These are phyloP conservation scores for Pedetes capensis DNA, from an alignment of 2,113 vertebrate genomes.

Conservation along the genomic window DNA sequence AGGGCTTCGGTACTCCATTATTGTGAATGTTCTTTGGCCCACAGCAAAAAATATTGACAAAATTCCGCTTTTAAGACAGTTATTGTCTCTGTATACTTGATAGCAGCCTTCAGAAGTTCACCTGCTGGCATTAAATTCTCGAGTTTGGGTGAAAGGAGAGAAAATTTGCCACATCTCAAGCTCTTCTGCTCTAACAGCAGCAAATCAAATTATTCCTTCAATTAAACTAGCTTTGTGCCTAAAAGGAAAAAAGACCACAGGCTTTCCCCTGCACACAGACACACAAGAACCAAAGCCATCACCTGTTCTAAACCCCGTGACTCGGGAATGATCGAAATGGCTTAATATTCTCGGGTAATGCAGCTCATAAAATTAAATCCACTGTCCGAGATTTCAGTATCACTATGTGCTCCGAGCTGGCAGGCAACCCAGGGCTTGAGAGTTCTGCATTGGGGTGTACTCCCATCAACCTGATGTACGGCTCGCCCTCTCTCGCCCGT, in stretches of 20 bases:
- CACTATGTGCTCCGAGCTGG: constrained; percentile 9
- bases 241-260: constrained; percentile 70
- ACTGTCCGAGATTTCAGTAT: constrained; percentile 28
- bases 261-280: background rate
- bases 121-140: constrained; percentile 84
- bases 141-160: constrained; percentile 80
- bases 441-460: background rate
- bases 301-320: constrained; percentile 56
- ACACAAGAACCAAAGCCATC: constrained; percentile 61
- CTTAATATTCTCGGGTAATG: constrained; percentile 65
- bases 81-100: constrained; percentile 86
- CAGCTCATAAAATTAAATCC: constrained; percentile 60
- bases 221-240: constrained; percentile 82
- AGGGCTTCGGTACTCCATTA: constrained; percentile 80
- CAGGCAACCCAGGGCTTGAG: background rate
- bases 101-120: constrained; percentile 85
- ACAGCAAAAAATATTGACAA: constrained; percentile 87
- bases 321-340: constrained; percentile 39
- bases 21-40: constrained; percentile 82
- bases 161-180: constrained; percentile 81
- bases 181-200: constrained; percentile 77
- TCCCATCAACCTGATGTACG: background rate
- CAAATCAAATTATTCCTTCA: constrained; percentile 86
- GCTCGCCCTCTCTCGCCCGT: background rate
- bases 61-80: constrained; percentile 84